Percentiles rank a stretch among this genome's conserved stretches.
These are phyloP conservation scores for Ormyrus nitidulus DNA, from an alignment of 2,888 invertebrate species.

Conservation along the genomic window DNA sequence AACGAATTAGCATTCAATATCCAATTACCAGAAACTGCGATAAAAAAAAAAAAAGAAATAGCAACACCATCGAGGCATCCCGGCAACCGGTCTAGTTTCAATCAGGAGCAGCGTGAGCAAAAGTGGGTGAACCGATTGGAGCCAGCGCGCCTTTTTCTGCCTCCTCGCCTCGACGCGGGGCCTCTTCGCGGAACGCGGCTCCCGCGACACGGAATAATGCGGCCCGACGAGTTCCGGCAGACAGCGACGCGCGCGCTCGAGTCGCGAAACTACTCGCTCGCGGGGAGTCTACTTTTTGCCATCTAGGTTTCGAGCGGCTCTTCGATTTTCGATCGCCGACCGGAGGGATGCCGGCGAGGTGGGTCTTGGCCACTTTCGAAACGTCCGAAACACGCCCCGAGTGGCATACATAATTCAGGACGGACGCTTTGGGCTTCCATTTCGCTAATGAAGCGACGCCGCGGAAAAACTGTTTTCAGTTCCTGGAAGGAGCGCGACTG, in stretches of 20 bases:
- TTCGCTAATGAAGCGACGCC: no score
- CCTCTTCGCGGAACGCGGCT: conserved; percentile 36
- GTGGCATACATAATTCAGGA: no score
- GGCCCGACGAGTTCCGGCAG: conserved; percentile 48
- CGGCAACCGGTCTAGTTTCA: conserved; percentile 27
- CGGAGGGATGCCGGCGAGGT: no score
- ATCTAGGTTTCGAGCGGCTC: conserved; percentile 15
- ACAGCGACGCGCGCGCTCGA: not conserved
- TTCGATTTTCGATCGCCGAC: not conserved
- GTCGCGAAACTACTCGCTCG: conserved; percentile 16
- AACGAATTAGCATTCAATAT: no score
- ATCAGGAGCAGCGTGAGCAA: conserved; percentile 20
- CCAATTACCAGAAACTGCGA: not conserved
- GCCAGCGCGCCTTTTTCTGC: not conserved
- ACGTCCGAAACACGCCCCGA: no score
- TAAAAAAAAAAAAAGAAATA: conserved; percentile 11
- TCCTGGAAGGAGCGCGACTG: no score
- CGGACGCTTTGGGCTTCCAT: no score
- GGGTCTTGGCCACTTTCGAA: no score
- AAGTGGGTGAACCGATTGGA: conserved; percentile 46
- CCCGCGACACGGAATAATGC: conserved; percentile 38
- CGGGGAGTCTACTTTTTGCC: conserved; percentile 31
- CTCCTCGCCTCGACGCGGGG: conserved; percentile 1
- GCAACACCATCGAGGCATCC: not conserved
- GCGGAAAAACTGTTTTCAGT: no score